Base-by-base conservation (phyloP, 2,797 vertebrate genomes). In the Labroides dimidiatus region DNA sequence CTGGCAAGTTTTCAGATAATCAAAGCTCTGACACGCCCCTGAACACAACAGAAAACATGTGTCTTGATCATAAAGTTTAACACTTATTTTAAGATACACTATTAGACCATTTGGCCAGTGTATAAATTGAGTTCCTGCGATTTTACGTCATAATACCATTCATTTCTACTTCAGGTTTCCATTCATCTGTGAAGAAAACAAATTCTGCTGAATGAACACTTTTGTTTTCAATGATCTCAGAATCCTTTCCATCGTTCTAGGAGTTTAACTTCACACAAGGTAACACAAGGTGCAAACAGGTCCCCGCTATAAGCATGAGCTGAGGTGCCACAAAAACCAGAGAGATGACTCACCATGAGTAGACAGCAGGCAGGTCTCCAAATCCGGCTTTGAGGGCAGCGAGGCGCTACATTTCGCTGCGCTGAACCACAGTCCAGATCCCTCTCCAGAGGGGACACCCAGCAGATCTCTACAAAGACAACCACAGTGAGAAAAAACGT, bases 321-420 rank as follows among this genome's bases (percentile, higher is more conserved):
- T 72, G 53, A 64, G 77, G 52, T 61, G 52, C 19, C 47, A 10
- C 67, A 66, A 72, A 27, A 86, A 75, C 63, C 47, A 37, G 53
- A 78, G 72, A 44, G 63, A 57, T 52, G 82, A 91, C 91, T 91
- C 84, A 92, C 92, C 91, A 88, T 89, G 79, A 87, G 84, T 37
- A 77, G 84, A 87, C 77, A 75, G 89, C 76, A 67, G 74, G 69
- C 77, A 79, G 76, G 65, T 86, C 78, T 88, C 77, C 72, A 84
- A 87, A 89, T 88, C 81, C 49, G 57, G 72, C 81, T 87, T 79
- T 69, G 68, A 87, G 76, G 77, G 64, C 81, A 83, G 81, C 1
- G 65, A 83, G 72, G 75, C 50, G 63, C 88, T 87, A 91, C 84
- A 91, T 90, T 66, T 87, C 87, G 49, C 78, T 81, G 44, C 63